A percentile compares a stretch with the other conserved stretches of the same genome.
phyloP scores from a whole-genome alignment of 2,888 invertebrate species.

The Stenodema calcarata region DNA sequence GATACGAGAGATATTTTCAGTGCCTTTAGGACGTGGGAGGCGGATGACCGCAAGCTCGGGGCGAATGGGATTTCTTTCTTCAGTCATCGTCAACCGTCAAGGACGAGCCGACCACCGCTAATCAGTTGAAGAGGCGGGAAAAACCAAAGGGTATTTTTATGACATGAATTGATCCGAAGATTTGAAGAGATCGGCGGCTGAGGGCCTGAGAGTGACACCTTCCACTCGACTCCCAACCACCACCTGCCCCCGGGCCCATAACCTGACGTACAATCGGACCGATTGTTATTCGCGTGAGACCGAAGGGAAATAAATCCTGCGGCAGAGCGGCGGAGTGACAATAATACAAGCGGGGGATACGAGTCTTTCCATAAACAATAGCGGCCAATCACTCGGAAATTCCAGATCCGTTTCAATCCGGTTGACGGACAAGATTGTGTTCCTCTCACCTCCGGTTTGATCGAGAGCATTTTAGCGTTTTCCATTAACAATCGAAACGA shows the following conservation, averaged over 20 bases:
- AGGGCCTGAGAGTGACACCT: too few relatives aligned
- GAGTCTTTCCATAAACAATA: slow-evolving; percentile 2
- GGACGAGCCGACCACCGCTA: background rate
- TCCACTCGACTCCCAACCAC: too few relatives aligned
- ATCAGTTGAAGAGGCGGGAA: background rate
- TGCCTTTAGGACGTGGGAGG: too few relatives aligned
- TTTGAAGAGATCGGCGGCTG: background rate
- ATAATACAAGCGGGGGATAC: background rate
- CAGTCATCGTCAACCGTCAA: background rate
- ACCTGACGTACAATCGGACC: too few relatives aligned
- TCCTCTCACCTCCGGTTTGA: background rate
- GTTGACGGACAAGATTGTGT: background rate
- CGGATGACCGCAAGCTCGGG: too few relatives aligned
- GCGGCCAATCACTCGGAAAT: background rate
- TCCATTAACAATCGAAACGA: background rate
- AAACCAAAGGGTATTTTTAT: background rate
- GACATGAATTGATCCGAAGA: background rate
- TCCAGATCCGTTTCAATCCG: background rate
- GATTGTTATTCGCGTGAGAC: too few relatives aligned
- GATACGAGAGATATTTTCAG: too few relatives aligned
- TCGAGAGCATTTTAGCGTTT: background rate
- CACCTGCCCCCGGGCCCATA: too few relatives aligned
- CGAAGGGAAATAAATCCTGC: background rate
- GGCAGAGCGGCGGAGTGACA: too few relatives aligned
- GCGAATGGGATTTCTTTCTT: too few relatives aligned